Evolutionary conservation across 2,113 vertebrate species (phyloP).

Genomic region (Crypturellus undulatus): DNA sequence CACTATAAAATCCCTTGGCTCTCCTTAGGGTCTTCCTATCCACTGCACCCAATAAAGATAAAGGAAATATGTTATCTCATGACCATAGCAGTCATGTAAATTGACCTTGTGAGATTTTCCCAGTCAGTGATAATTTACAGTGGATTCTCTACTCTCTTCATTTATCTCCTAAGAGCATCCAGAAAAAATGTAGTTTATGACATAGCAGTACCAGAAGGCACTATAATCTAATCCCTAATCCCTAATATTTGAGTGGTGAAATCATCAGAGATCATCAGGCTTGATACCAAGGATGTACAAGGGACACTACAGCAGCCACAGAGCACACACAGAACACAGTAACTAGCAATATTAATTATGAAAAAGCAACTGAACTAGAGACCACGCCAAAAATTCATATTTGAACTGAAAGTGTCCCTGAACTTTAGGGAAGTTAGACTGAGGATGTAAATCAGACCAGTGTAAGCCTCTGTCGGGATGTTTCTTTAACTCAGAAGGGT

Average conservation of each 20-base stretch:
- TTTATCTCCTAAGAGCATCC: neutral
- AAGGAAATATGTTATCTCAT: neutral
- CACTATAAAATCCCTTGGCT: neutral
- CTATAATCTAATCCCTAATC: neutral
- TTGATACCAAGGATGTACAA: neutral
- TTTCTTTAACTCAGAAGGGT: neutral
- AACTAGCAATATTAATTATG: neutral
- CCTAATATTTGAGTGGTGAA: neutral
- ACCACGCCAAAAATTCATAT: neutral
- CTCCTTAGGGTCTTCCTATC: constrained; percentile 8
- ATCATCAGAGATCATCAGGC: neutral
- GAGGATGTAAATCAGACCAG: neutral
- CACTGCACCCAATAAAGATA: constrained; percentile 16
- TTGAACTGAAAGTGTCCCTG: neutral
- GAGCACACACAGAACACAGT: fast-evolving
- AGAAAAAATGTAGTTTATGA: neutral
- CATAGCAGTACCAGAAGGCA: neutral
- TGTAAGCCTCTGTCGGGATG: neutral
- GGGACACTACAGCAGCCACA: neutral
- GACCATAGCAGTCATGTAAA: neutral
- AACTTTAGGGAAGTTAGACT: neutral
- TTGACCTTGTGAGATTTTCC: neutral
- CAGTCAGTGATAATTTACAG: neutral
- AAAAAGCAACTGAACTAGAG: fast-evolving
- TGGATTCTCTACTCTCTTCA: neutral